These are phyloP conservation scores for Thalassophryne amazonica DNA, from an alignment of 2,797 vertebrate species.

Conservation along the genomic window DNA sequence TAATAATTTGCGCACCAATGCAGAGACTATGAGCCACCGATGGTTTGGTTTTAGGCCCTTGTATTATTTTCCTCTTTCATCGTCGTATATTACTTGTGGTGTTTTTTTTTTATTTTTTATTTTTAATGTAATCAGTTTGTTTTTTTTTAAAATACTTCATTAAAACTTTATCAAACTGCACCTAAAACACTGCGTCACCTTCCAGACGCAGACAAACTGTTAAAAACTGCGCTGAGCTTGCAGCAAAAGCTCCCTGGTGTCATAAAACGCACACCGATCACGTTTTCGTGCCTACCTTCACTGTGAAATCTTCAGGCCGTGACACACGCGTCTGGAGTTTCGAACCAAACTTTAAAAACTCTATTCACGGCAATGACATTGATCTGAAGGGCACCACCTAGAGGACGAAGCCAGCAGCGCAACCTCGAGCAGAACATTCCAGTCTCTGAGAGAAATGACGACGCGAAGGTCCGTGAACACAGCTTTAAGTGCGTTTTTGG, in stretches of 20 bases:
- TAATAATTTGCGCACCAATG: too few species aligned
- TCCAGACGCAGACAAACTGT: neutral
- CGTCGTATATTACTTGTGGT: too few species aligned
- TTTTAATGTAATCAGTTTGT: neutral
- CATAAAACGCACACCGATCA: neutral
- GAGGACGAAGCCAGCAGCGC: conserved; percentile 71
- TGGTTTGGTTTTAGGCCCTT: too few species aligned
- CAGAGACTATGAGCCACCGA: too few species aligned
- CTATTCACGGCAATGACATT: conserved; percentile 96
- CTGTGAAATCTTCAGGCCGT: conserved; percentile 29
- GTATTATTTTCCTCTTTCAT: too few species aligned
- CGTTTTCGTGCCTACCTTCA: conserved; percentile 57
- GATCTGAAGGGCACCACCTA: conserved; percentile 94
- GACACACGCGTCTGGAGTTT: conserved; percentile 21
- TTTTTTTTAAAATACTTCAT: neutral
- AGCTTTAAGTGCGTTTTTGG: conserved; percentile 78
- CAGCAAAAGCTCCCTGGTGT: neutral
- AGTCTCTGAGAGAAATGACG: conserved; percentile 73
- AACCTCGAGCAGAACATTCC: conserved; percentile 57
- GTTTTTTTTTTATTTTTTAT: conserved; percentile 12
- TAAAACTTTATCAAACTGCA: neutral
- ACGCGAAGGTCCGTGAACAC: conserved; percentile 68
- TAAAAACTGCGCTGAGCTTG: too few species aligned
- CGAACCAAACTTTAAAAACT: conserved; percentile 54
- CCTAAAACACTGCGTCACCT: conserved; percentile 2